Conservation (phyloP, 92 coral and sea anemone genomes). For the Porites divaricata region DNA sequence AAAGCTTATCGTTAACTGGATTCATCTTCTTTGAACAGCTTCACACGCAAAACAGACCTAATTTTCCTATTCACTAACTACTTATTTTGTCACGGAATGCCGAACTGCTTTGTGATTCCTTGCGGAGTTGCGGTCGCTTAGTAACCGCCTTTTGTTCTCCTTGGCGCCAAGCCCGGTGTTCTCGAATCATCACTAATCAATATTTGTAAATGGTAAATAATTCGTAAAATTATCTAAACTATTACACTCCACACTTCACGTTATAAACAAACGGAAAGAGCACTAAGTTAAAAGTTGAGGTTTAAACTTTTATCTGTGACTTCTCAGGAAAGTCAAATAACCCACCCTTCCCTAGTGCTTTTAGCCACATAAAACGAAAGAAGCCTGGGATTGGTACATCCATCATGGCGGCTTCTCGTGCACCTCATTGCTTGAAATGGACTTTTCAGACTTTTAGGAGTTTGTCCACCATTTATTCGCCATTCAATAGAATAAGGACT, state of each 20-base stretch:
- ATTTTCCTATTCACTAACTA: slow-evolving; percentile 17
- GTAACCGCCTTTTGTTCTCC: slow-evolving; percentile 22
- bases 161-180: slow-evolving; percentile 14
- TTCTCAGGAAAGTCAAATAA: neutral
- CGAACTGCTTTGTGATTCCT: slow-evolving; percentile 13
- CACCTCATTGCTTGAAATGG: neutral
- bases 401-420: slow-evolving; percentile 50
- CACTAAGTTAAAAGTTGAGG: too few relatives aligned
- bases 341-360: slow-evolving; percentile 7
- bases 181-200: neutral
- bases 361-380: neutral
- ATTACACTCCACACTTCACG: too few relatives aligned
- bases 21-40: slow-evolving; percentile 14
- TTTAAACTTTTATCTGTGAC: neutral
- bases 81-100: slow-evolving; percentile 25
- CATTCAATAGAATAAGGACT: slow-evolving; percentile 3
- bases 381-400: neutral
- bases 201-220: neutral
- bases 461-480: neutral
- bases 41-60: neutral
- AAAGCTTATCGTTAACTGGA: neutral
- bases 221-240: neutral
- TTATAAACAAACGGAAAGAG: too few relatives aligned
- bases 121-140: slow-evolving; percentile 37
- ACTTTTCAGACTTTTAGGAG: slow-evolving; percentile 17